phyloP scores from a whole-genome alignment of 1,140 invertebrate genomes.

The Periplaneta americana region DNA sequence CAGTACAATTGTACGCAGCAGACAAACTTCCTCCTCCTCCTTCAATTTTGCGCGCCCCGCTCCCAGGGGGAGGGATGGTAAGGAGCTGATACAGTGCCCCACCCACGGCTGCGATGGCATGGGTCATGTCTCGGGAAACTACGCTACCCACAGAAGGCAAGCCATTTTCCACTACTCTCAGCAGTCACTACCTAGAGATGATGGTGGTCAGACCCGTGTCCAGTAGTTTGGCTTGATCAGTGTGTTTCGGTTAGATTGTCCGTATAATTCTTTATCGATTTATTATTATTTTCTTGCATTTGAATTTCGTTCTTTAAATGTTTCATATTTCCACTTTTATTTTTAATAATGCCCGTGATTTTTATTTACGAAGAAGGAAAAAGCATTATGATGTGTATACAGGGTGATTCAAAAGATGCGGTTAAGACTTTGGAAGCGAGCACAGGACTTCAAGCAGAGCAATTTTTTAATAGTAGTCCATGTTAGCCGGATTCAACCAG shows the following conservation, averaged over 20 bases:
- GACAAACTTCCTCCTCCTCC: neutral
- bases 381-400: no score
- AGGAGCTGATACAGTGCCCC: slow-evolving; percentile 67
- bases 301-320: neutral
- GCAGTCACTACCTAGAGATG: neutral
- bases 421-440: no score
- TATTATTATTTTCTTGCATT: neutral
- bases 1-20: neutral
- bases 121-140: slow-evolving; percentile 68
- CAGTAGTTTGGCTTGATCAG: neutral
- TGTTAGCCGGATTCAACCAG: no score
- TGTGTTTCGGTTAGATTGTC: neutral
- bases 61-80: slow-evolving; percentile 50
- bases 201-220: neutral
- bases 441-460: no score
- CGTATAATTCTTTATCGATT: neutral
- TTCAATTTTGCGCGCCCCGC: slow-evolving; percentile 12
- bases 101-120: slow-evolving; percentile 69
- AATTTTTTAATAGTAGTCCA: no score
- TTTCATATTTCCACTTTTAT: neutral
- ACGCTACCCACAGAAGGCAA: slow-evolving; percentile 65
- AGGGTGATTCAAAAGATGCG: no score
- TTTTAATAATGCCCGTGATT: neutral
- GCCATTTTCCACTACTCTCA: slow-evolving; percentile 18
- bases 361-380: neutral